These are phyloP conservation scores for Stomorhina lunata DNA, from an alignment of 2,888 invertebrate genomes.

Conservation along the genomic window DNA sequence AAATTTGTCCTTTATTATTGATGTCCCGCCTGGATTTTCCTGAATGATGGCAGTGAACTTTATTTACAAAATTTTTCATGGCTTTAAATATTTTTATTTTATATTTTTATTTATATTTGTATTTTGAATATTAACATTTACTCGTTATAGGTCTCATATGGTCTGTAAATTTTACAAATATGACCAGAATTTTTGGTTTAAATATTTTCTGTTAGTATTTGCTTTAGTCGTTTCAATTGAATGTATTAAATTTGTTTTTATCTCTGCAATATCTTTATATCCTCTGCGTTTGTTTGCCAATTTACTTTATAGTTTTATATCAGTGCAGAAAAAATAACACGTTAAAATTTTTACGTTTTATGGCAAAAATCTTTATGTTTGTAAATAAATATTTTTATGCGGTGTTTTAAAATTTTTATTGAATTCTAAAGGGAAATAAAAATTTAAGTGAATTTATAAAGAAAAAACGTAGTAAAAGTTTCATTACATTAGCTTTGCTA, in stretches of 20 bases:
- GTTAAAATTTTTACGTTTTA: no score
- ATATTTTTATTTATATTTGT: not conserved
- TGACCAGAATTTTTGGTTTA: not conserved
- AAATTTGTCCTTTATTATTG: slow-evolving; percentile 6
- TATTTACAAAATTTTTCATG: not conserved
- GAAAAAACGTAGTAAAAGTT: no score
- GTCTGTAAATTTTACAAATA: not conserved
- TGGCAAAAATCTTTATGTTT: no score
- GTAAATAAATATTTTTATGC: no score
- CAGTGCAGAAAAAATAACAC: no score
- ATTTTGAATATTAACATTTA: not conserved
- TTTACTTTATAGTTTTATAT: not conserved
- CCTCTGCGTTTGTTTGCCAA: slow-evolving; percentile 10
- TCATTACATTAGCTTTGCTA: no score
- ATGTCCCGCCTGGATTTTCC: not conserved
- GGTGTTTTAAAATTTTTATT: no score
- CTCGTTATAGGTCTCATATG: slow-evolving; percentile 16
- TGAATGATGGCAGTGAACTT: not conserved
- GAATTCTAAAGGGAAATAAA: no score
- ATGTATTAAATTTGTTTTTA: not conserved
- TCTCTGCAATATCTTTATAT: slow-evolving; percentile 26
- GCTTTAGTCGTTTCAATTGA: no score
- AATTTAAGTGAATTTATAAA: no score
- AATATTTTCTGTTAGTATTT: no score
- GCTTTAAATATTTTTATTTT: not conserved